Base-by-base conservation (phyloP, 1,140 invertebrate genomes). In the Brachionus rubens region DNA sequence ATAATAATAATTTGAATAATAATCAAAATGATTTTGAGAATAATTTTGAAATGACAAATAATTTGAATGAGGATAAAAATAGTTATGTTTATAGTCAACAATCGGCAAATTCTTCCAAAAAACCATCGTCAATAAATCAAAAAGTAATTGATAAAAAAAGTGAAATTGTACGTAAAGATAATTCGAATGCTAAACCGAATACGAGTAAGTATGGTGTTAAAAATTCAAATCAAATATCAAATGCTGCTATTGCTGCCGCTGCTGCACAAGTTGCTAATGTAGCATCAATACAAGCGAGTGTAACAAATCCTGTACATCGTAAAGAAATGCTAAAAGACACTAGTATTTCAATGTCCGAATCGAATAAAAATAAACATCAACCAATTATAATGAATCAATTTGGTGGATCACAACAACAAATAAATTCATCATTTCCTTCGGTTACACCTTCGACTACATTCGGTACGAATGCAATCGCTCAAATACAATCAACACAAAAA, bases 241-340 rank as follows among this genome's bases (percentile, higher is more conserved):
- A 14, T 0, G 68, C 43, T 26, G 24, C 43, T 24, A 33, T 36
- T 16, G 59, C 59, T 0, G 16, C 30, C 9, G 65, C 65, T 1
- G 65, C 65, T 70, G 68, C 46, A 3, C 46, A 50, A 12, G 46
- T 33, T 3, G 68, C 68, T 48, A 72, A 72, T 26, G 68, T 26
- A 4, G 68, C 68, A 2, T 7, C 67, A 3, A 16, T 72, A 3
- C 24, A 30, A 47, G 67, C 67, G n/a, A 24, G 46, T 30, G 21
- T 30, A 10, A 70, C 67, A 16, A 72, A 21, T 47, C 30, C 33
- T 6, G 7, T 1, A 7, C 14, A 9, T 3, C 30, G 28, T 7
- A 1, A 0, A 9, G 26, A 5, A 12, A 46, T 41, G 21, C 41
- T n/a, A 7, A 36, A 36, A 36, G 54, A 59, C n/a, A 33, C 54